Evolutionary conservation across 2,797 vertebrate genomes (phyloP), one percentile per base, ranked within the genome.

Genomic region (Cyclopterus lumpus): DNA sequence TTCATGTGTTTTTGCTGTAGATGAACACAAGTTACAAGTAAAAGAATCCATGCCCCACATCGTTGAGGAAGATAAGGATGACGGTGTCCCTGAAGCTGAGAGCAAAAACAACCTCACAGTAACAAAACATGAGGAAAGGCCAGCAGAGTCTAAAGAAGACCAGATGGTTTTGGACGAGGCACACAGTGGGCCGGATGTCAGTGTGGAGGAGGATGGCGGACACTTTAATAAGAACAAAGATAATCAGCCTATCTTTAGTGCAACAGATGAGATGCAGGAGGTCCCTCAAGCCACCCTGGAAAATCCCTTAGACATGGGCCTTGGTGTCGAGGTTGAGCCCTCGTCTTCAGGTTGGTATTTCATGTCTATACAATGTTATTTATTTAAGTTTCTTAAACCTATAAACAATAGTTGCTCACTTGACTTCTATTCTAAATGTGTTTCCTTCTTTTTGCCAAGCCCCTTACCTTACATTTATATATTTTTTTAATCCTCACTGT

Each of bases 221-320:
- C 93, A 93, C 78, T 93, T 94, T 40, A 94, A 94, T 76, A 89
- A 84, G 84, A 95, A 95, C 73, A 85, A 95, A 88, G 93, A 95
- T 72, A 84, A 90, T 82, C 92, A 86, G 44, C 88, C 71, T 1
- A 84, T 59, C 54, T 90, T 94, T 16, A 79, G 89, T 14, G 60
- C 80, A 20, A 59, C 86, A 12, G 90, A 94, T 2, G 90, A 94
- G 32, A 85, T 92, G 53, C 91, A 92, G 42, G 93, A 85, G 81
- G 79, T 88, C 44, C 91, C 93, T 58, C 91, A 93, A 82, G 82
- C 89, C 53, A 91, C 89, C 67, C 60, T 93, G 59, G 94, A 95
- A 63, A 93, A 88, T 61, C 79, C 92, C 2, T 69, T 93, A 28
- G 94, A 95, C 28, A 55, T 91, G 34, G 89, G 86, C 11, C 82